phyloP scores from a whole-genome alignment of 1,140 invertebrate genomes.

The Danaus plexippus region DNA sequence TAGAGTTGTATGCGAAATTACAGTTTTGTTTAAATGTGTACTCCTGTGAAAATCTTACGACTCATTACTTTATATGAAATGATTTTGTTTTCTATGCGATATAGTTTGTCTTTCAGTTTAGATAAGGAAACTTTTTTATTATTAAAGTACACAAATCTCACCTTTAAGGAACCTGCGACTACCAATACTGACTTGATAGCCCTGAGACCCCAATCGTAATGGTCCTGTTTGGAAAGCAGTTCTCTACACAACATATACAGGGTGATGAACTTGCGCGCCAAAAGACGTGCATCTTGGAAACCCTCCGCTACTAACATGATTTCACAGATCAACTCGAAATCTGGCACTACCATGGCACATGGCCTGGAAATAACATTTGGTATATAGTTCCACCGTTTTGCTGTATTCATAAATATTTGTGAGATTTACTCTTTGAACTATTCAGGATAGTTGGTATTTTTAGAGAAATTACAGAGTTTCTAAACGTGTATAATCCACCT shows the following conservation, averaged over 20 bases:
- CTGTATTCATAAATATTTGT: no score
- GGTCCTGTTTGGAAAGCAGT: conserved; percentile 92
- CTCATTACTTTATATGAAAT: no score
- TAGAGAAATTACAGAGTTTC: no score
- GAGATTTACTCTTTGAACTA: no score
- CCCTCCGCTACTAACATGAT: conserved; percentile 96
- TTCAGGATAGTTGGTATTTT: no score
- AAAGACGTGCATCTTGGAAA: conserved; percentile 87
- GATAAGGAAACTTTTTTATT: neutral
- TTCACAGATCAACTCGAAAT: conserved; percentile 94
- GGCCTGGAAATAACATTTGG: conserved; percentile 72
- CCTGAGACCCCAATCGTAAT: conserved; percentile 95
- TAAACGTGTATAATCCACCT: no score
- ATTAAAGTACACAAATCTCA: conserved; percentile 25
- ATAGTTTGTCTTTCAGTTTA: neutral
- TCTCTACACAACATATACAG: conserved; percentile 91
- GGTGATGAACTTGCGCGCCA: conserved; percentile 94
- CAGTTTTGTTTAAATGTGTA: no score
- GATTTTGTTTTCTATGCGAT: neutral
- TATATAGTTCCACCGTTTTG: no score
- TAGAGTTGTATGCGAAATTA: no score
- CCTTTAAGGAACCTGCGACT: conserved; percentile 87
- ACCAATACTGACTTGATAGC: conserved; percentile 95
- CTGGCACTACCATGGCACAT: conserved; percentile 95
- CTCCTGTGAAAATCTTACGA: no score